Evolutionary conservation across 2,888 invertebrate species (phyloP).

Genomic region (Tanypteryx hageni): DNA sequence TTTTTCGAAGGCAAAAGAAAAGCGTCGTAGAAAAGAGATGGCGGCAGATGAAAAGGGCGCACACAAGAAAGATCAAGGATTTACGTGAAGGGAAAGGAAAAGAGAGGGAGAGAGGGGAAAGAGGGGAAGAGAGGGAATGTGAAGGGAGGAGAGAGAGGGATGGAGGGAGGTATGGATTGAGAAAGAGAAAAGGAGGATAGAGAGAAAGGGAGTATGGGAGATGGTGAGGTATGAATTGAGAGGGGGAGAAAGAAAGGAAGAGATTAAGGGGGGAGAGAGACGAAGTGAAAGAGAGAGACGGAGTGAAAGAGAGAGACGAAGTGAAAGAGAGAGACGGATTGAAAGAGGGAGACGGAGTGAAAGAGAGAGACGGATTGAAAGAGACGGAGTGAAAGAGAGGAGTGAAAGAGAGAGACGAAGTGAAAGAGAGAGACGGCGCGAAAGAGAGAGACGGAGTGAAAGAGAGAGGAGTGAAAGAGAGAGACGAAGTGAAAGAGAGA

Average conservation of each 20-base stretch:
- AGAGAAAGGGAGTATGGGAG: not conserved
- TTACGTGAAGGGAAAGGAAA: not conserved
- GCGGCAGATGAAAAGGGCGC: not conserved
- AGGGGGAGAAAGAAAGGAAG: not conserved
- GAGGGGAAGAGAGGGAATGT: not conserved
- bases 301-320: not conserved
- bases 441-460: too few relatives aligned
- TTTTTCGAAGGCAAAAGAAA: slow-evolving; percentile 7
- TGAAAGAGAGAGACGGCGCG: too few relatives aligned
- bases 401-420: too few relatives aligned
- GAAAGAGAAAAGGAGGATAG: not conserved
- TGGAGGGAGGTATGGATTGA: too few relatives aligned
- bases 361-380: not conserved
- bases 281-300: too few relatives aligned
- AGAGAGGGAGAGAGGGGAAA: not conserved
- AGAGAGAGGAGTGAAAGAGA: too few relatives aligned
- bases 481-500: too few relatives aligned
- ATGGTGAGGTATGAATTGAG: not conserved
- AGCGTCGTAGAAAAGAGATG: not conserved
- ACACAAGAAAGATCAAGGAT: not conserved
- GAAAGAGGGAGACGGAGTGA: not conserved
- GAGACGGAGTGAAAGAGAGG: not conserved
- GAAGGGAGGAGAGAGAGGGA: not conserved
- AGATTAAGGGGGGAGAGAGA: too few relatives aligned
- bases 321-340: not conserved